Conservation (phyloP, 2,797 vertebrate genomes). For the Anguilla pacifica region DNA sequence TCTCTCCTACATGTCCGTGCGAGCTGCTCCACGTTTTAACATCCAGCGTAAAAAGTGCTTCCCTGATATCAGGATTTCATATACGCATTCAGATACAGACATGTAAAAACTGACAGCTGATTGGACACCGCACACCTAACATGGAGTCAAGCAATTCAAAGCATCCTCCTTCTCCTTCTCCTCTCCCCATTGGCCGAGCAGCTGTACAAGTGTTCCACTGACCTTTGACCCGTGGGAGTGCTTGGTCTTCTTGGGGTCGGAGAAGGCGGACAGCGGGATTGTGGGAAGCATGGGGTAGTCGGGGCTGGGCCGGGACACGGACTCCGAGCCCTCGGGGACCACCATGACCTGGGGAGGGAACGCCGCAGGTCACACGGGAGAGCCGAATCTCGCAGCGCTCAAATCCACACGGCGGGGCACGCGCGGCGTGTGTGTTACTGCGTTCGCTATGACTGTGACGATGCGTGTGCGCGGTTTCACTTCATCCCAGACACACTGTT, state of each 20-base stretch:
- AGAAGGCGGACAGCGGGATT: conserved; percentile 97
- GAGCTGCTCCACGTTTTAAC: too few species aligned
- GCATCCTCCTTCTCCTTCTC: background rate
- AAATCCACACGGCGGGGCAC: background rate
- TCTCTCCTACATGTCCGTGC: too few species aligned
- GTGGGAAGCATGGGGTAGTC: conserved; percentile 98
- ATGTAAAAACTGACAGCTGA: background rate
- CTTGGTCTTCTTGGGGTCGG: conserved; percentile 98
- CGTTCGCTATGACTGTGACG: background rate
- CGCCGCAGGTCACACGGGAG: background rate
- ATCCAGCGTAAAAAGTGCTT: too few species aligned
- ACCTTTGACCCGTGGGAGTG: conserved; percentile 95
- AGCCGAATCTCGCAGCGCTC: background rate
- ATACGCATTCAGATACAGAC: background rate
- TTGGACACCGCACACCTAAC: background rate
- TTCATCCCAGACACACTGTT: too few species aligned
- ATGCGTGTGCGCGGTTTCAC: background rate
- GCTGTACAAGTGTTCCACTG: conserved; percentile 43
- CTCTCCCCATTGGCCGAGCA: background rate
- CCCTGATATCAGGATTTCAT: background rate
- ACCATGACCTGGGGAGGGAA: conserved; percentile 83
- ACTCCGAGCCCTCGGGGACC: conserved; percentile 94
- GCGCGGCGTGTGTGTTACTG: background rate
- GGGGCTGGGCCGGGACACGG: conserved; percentile 91
- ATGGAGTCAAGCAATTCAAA: background rate